Evolutionary conservation across 2,888 invertebrate species (phyloP).

Genomic region (Tiphia femorata): DNA sequence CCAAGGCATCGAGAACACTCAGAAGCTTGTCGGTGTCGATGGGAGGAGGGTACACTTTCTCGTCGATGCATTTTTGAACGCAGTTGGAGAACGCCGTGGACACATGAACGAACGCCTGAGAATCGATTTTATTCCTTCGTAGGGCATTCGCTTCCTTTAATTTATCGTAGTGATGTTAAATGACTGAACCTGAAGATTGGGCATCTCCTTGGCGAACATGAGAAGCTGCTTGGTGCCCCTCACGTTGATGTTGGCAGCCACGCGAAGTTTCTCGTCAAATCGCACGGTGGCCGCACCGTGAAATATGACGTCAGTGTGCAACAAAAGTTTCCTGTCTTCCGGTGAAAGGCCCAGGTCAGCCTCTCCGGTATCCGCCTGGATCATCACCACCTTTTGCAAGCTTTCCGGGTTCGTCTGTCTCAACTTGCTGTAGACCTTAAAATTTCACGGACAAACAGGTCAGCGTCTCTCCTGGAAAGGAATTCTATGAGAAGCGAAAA

Average conservation of each 20-base stretch:
- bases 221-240: conserved; percentile 77
- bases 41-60: conserved; percentile 57
- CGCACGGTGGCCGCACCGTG: conserved; percentile 83
- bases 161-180: background rate
- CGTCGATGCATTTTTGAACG: conserved; percentile 54
- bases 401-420: conserved; percentile 70
- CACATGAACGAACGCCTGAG: conserved; percentile 61
- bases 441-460: too few relatives aligned
- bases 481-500: too few relatives aligned
- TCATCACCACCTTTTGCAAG: conserved; percentile 71
- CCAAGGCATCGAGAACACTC: conserved; percentile 52
- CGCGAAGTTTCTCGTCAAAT: conserved; percentile 79
- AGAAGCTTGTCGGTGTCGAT: conserved; percentile 56
- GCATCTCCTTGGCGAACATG: conserved; percentile 75
- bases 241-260: conserved; percentile 79
- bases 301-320: conserved; percentile 76
- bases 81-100: conserved; percentile 66
- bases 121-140: background rate
- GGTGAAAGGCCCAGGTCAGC: conserved; percentile 71
- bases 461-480: too few relatives aligned
- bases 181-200: conserved; percentile 73
- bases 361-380: conserved; percentile 71
- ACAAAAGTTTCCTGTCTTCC: conserved; percentile 69
- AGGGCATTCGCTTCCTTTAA: background rate
- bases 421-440: conserved; percentile 71